Conservation (phyloP, 2,888 invertebrate species). For the Iphiclides podalirius region DNA sequence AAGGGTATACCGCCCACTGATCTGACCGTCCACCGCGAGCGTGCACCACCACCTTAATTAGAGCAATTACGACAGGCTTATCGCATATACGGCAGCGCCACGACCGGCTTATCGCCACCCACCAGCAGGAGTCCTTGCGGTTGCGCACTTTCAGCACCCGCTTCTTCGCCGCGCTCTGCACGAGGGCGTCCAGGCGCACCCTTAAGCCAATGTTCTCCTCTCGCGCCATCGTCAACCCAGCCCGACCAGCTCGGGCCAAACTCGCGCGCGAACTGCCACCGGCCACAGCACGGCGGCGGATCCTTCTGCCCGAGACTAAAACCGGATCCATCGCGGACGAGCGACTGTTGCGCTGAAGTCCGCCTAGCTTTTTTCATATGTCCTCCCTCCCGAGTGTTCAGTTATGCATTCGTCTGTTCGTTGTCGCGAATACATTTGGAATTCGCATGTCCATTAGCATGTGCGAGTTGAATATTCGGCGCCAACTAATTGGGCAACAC, state of each 20-base stretch:
- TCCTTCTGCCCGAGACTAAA: background rate
- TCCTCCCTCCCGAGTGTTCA: no score
- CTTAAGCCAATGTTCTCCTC: conserved; percentile 4
- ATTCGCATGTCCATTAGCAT: no score
- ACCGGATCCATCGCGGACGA: conserved; percentile 4
- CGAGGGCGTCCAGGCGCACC: conserved; percentile 1
- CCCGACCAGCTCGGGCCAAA: background rate
- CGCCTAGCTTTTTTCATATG: no score
- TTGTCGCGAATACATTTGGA: no score
- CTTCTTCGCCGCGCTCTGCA: background rate
- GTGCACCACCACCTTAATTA: no score
- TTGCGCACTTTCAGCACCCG: background rate
- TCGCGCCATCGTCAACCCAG: background rate
- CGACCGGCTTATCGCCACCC: no score
- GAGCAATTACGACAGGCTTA: background rate
- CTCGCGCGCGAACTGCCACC: conserved; percentile 2
- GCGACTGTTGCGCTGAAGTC: background rate
- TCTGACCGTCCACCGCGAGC: no score
- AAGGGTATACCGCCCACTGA: no score
- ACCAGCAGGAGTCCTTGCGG: conserved; percentile 6
- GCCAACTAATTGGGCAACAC: no score
- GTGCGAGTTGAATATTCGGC: no score
- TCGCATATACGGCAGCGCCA: background rate
- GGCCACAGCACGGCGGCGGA: background rate
- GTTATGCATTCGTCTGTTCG: no score